phyloP scores from a whole-genome alignment of 2,888 invertebrate genomes.

The Sylvicola fuscatus region DNA sequence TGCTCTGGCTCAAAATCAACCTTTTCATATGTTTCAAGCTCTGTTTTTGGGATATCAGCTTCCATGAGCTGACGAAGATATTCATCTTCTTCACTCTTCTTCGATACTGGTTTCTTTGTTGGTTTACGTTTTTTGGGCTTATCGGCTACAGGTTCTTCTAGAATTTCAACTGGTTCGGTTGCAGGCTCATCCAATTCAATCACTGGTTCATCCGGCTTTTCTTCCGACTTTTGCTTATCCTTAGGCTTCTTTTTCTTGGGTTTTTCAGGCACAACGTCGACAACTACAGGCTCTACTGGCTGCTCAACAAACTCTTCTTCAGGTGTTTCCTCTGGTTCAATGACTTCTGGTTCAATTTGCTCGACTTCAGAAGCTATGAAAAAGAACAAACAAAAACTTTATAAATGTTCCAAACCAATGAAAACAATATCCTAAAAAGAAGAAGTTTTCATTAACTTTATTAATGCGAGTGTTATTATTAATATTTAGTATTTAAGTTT shows the following conservation, averaged over 20 bases:
- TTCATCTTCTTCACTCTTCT: constrained; percentile 17
- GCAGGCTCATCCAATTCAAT: not conserved
- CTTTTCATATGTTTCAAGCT: constrained; percentile 9
- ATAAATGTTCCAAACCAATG: too few species aligned
- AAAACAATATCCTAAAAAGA: too few species aligned
- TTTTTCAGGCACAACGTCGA: not conserved
- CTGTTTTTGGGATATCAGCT: constrained; percentile 12
- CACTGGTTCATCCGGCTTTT: constrained; percentile 2
- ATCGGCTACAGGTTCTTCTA: too few species aligned
- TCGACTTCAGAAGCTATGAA: too few species aligned
- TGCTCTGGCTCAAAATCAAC: constrained; percentile 5
- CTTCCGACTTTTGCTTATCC: not conserved
- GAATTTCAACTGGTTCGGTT: constrained; percentile 2
- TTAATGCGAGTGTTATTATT: too few species aligned
- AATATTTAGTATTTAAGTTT: too few species aligned
- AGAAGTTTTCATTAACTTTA: too few species aligned
- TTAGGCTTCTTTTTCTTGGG: constrained; percentile 1
- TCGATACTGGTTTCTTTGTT: constrained; percentile 11
- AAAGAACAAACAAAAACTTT: too few species aligned
- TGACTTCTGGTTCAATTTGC: too few species aligned
- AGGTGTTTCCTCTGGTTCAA: too few species aligned
- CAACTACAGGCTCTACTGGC: not conserved
- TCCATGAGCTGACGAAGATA: constrained; percentile 15
- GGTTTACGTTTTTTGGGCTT: constrained; percentile 7
- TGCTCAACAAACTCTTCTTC: too few species aligned